These are phyloP conservation scores for Tarsius wallacei DNA, from an alignment of 2,797 vertebrate species.

Conservation along the genomic window DNA sequence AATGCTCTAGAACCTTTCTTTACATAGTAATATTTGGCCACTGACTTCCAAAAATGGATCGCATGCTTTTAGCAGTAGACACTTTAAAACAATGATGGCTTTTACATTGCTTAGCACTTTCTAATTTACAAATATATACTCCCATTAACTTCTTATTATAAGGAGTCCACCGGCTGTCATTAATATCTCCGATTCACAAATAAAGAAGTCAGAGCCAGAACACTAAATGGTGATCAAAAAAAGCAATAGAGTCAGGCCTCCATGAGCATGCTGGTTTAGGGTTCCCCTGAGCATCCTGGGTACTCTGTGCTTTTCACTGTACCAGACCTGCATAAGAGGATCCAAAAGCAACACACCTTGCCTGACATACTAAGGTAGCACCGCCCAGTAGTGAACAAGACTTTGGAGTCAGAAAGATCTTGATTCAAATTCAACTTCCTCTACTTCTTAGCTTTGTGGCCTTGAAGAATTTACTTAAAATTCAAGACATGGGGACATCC, in stretches of 20 bases:
- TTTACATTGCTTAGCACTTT: not conserved
- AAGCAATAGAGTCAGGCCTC: not conserved
- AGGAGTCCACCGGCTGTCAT: not conserved
- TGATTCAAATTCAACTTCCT: not conserved
- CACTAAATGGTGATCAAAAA: not conserved
- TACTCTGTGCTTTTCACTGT: accelerated
- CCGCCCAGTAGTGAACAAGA: accelerated
- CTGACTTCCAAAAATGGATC: not conserved
- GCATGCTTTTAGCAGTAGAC: not conserved
- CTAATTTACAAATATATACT: not conserved
- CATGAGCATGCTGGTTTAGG: too few species aligned
- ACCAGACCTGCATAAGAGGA: not conserved
- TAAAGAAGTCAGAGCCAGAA: not conserved
- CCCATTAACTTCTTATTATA: not conserved
- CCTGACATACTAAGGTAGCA: accelerated
- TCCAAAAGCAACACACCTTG: accelerated
- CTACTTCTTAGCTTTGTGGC: not conserved
- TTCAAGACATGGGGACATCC: not conserved
- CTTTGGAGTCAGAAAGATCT: too few species aligned
- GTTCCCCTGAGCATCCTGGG: too few species aligned
- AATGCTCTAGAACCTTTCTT: not conserved
- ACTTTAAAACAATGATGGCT: not conserved
- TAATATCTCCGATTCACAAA: not conserved
- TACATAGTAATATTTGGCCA: not conserved
- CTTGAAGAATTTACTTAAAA: not conserved